phyloP scores from a whole-genome alignment of 1,140 invertebrate genomes.

The Cyrtorhinus lividipennis region DNA sequence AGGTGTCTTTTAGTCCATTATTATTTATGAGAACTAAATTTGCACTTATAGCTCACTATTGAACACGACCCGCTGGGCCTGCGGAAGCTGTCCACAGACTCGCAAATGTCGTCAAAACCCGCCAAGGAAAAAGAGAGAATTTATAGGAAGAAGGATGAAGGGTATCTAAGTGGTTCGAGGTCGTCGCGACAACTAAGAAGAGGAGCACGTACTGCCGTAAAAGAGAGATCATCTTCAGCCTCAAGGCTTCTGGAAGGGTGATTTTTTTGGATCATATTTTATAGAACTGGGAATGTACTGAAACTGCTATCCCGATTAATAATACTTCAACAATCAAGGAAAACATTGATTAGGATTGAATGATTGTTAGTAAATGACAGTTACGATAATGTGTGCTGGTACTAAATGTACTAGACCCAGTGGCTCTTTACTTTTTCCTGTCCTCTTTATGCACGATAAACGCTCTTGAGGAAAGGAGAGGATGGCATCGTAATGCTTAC shows the following conservation, averaged over 20 bases:
- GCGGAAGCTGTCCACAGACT: constrained; percentile 31
- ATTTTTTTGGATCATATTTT: constrained; percentile 19
- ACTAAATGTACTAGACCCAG: no score
- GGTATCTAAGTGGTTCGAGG: constrained; percentile 37
- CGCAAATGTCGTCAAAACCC: constrained; percentile 18
- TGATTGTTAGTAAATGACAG: no score
- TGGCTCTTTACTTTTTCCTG: no score
- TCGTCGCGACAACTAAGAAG: constrained; percentile 40
- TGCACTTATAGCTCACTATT: constrained; percentile 51
- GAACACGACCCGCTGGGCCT: constrained; percentile 72
- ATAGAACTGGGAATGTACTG: constrained; percentile 21
- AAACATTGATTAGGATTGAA: no score
- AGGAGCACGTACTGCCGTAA: constrained; percentile 36
- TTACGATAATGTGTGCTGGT: no score
- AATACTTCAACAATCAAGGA: no score
- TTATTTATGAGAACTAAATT: background rate
- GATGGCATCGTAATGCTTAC: no score
- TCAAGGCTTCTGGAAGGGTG: constrained; percentile 66
- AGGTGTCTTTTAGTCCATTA: constrained; percentile 13
- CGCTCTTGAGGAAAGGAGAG: no score
- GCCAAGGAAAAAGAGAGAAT: constrained; percentile 42
- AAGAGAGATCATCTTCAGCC: constrained; percentile 72
- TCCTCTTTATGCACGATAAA: no score
- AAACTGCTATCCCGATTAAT: no score
- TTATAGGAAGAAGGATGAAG: constrained; percentile 53